These are phyloP conservation scores for Heteronetta atricapilla DNA, from an alignment of 2,113 vertebrate genomes.

Conservation along the genomic window DNA sequence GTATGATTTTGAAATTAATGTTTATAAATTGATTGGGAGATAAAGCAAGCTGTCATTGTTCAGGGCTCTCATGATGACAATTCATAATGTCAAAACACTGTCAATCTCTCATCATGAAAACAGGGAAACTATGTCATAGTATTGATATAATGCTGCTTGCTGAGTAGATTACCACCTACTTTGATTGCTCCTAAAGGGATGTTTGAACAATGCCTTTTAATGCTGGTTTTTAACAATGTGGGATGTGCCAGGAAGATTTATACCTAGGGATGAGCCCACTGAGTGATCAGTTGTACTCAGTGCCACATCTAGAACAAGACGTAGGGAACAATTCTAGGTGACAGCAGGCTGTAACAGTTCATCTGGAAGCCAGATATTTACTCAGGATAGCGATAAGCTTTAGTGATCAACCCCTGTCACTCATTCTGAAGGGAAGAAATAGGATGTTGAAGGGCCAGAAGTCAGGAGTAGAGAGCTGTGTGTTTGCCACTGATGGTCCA, in stretches of 20 bases:
- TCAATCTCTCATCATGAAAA: neutral
- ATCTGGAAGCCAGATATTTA: neutral
- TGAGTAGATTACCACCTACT: neutral
- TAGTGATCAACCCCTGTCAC: neutral
- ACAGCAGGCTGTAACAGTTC: neutral
- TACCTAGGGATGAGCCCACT: neutral
- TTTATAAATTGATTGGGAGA: neutral
- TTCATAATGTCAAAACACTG: neutral
- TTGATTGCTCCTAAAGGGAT: neutral
- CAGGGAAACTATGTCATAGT: neutral
- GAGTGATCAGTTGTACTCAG: neutral
- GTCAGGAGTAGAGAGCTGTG: neutral
- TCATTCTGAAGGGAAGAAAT: neutral
- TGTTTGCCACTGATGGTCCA: neutral
- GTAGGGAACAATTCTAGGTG: neutral
- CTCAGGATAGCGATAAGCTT: neutral
- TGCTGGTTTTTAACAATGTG: neutral
- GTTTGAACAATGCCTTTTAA: slow-evolving; percentile 40
- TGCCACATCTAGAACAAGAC: neutral
- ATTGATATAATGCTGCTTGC: neutral
- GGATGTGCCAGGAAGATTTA: slow-evolving; percentile 25
- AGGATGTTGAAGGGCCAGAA: neutral
- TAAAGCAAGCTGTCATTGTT: slow-evolving; percentile 2
- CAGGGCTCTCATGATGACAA: neutral
- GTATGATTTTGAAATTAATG: neutral